Evolutionary conservation across 2,113 vertebrate genomes (phyloP).

Genomic region (Tretioscincus oriximinensis): DNA sequence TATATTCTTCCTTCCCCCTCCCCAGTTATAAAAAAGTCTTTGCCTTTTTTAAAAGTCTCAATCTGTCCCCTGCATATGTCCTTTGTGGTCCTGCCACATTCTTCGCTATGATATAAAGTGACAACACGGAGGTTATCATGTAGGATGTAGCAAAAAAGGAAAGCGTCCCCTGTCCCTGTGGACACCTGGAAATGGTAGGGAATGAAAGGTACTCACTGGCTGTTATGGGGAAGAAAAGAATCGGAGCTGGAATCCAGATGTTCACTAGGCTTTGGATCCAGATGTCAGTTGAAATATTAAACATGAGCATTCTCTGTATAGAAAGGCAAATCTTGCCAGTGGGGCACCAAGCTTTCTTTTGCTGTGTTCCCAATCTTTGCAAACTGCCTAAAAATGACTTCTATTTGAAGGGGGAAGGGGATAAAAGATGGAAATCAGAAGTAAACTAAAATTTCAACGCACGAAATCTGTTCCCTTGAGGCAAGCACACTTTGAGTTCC

Average conservation of each 20-base stretch:
- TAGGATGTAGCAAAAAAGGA: not conserved
- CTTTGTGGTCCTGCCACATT: conserved; percentile 6
- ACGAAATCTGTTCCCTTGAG: not conserved
- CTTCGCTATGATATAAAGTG: conserved; percentile 24
- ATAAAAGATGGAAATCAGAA: not conserved
- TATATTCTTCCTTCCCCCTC: not conserved
- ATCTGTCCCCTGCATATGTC: conserved; percentile 36
- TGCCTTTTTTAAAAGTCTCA: conserved; percentile 8
- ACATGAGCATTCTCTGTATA: conserved; percentile 31
- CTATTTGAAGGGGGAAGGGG: not conserved
- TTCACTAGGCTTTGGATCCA: conserved; percentile 44
- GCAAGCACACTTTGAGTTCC: not conserved
- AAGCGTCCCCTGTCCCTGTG: conserved; percentile 6
- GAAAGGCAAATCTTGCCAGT: conserved; percentile 24
- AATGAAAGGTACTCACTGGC: conserved; percentile 42
- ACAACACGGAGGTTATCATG: conserved; percentile 34
- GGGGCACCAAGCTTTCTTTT: not conserved
- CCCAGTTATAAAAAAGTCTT: not conserved
- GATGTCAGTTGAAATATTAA: conserved; percentile 59
- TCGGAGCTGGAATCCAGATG: conserved; percentile 39
- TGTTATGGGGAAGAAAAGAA: conserved; percentile 17
- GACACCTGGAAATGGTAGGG: conserved; percentile 27
- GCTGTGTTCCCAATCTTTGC: conserved; percentile 18
- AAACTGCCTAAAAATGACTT: not conserved
- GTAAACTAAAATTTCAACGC: not conserved